Conservation (phyloP, 2,888 invertebrate genomes). For the Leucania comma region DNA sequence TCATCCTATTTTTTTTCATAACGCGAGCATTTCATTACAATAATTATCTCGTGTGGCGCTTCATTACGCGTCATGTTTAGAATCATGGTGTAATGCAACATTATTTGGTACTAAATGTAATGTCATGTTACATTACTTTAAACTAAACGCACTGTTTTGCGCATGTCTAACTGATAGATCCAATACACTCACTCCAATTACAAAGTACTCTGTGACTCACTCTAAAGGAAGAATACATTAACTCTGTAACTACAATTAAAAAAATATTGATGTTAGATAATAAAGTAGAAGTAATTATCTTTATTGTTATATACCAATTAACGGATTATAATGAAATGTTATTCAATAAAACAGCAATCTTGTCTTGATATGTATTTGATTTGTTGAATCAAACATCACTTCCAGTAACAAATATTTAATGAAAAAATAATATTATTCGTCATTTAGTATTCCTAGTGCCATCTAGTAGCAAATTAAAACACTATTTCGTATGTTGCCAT, state of each 20-base stretch:
- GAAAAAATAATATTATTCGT: background rate
- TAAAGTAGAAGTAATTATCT: background rate
- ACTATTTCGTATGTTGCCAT: conserved; percentile 47
- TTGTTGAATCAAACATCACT: background rate
- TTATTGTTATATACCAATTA: background rate
- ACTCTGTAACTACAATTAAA: background rate
- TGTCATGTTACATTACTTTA: too few species aligned
- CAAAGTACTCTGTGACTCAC: too few species aligned
- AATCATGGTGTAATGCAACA: too few species aligned
- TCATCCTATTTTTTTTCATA: too few species aligned
- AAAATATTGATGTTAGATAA: background rate
- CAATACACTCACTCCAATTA: too few species aligned
- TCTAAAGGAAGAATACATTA: background rate
- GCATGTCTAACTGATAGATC: too few species aligned
- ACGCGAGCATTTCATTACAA: too few species aligned
- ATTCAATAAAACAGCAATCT: background rate
- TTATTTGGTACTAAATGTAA: too few species aligned
- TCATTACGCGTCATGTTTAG: too few species aligned
- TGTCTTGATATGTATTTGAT: background rate
- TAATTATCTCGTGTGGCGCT: too few species aligned
- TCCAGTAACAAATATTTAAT: background rate
- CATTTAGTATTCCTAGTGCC: conserved; percentile 16
- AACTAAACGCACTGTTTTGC: too few species aligned
- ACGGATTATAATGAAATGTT: background rate
- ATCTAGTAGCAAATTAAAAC: conserved; percentile 49